phyloP scores from a whole-genome alignment of 1,140 invertebrate species.

The Habropoda laboriosa region DNA sequence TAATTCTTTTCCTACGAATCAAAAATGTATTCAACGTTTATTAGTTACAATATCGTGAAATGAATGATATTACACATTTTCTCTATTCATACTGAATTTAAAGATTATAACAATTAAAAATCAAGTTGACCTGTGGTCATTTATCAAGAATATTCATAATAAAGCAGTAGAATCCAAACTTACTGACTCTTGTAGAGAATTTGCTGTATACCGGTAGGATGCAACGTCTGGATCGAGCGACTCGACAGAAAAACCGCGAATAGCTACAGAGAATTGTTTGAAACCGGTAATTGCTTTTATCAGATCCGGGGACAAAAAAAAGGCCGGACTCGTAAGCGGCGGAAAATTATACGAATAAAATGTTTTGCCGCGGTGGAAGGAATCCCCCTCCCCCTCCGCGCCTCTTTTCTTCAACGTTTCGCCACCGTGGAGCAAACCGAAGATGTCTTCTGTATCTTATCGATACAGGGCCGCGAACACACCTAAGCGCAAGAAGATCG shows the following conservation, averaged over 20 bases:
- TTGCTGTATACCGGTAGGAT: no score
- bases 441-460: background rate
- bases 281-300: conserved; percentile 11
- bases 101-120: no score
- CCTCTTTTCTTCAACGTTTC: background rate
- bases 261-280: background rate
- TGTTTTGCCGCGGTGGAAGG: background rate
- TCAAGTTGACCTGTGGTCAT: no score
- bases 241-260: background rate
- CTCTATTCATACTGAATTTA: no score
- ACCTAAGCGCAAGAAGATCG: conserved; percentile 40
- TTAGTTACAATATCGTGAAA: no score
- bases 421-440: background rate
- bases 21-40: no score
- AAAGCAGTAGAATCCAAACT: no score
- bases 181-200: no score
- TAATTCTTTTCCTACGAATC: no score
- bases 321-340: background rate
- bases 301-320: conserved; percentile 3
- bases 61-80: no score
- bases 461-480: conserved; percentile 1
- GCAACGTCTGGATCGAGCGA: background rate
- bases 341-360: conserved; percentile 2
- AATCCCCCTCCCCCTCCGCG: no score
- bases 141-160: no score